Evolutionary conservation across 2,113 vertebrate species (phyloP).

Genomic region (Nipponia nippon): DNA sequence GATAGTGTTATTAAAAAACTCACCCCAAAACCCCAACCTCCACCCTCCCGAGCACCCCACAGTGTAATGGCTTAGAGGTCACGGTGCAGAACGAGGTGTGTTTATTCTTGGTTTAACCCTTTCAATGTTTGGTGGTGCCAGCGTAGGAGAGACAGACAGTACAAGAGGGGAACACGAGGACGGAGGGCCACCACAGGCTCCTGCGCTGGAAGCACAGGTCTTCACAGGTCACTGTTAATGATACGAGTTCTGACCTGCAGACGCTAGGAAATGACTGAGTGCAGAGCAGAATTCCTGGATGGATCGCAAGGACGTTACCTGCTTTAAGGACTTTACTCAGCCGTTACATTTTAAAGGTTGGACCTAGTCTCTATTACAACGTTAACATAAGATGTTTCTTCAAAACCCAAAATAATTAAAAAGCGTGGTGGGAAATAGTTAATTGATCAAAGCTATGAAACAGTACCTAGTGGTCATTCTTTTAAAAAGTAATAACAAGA

Average conservation of each 20-base stretch:
- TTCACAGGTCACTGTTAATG: rapidly evolving
- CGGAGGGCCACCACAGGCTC: background rate
- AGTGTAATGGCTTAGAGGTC: too few relatives aligned
- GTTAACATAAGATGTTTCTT: background rate
- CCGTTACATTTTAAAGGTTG: rapidly evolving
- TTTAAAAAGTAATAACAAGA: background rate
- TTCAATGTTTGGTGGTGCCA: background rate
- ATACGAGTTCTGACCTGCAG: background rate
- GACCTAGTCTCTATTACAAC: rapidly evolving
- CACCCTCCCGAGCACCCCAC: too few relatives aligned
- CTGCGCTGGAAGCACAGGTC: background rate
- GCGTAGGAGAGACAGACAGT: rapidly evolving
- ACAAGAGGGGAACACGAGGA: rapidly evolving
- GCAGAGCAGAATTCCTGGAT: background rate
- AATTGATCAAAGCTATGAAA: background rate
- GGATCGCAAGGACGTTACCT: rapidly evolving
- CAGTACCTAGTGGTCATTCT: too few relatives aligned
- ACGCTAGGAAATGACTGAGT: rapidly evolving
- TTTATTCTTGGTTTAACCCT: background rate
- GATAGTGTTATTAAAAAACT: rapidly evolving
- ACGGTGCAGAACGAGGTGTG: rapidly evolving
- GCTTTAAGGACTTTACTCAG: background rate
- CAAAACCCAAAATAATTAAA: background rate
- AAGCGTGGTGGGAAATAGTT: rapidly evolving
- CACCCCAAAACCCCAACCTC: background rate